These are phyloP conservation scores for Zaprionus inermis DNA, from an alignment of 1,140 invertebrate species.

Conservation along the genomic window DNA sequence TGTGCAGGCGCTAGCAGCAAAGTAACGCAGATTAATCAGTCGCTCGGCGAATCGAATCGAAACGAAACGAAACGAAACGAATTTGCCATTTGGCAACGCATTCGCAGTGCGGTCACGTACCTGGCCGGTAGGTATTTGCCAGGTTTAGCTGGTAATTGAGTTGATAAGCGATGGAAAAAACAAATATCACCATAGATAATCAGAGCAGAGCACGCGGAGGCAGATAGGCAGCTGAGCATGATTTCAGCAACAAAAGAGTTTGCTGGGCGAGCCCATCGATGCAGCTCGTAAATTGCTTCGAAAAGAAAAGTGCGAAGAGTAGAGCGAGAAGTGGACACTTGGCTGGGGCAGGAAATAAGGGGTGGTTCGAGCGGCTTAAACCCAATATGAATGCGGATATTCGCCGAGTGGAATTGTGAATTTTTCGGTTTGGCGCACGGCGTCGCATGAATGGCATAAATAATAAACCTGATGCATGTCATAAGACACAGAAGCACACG, in stretches of 20 bases:
- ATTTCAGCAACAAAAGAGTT: neutral
- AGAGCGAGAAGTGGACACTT: neutral
- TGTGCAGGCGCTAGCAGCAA: neutral
- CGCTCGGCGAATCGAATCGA: neutral
- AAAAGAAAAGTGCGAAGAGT: neutral
- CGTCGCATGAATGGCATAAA: conserved; percentile 67
- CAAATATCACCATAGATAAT: conserved; percentile 56
- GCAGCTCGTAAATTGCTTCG: neutral
- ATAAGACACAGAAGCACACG: conserved; percentile 13
- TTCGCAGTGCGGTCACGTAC: conserved; percentile 12
- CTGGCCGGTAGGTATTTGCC: conserved; percentile 1
- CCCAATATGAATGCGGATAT: conserved; percentile 1
- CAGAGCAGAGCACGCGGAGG: too few species aligned
- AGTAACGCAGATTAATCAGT: conserved; percentile 5
- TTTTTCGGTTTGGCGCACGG: conserved; percentile 25
- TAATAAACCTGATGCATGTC: conserved; percentile 62
- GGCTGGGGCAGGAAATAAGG: neutral
- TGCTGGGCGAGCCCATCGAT: neutral
- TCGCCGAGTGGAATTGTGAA: conserved; percentile 18
- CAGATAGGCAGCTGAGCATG: neutral
- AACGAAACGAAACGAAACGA: neutral
- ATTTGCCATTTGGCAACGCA: neutral
- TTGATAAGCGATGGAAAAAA: conserved; percentile 26
- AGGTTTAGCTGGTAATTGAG: conserved; percentile 26
- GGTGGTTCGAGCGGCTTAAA: neutral